Evolutionary conservation across 2,888 invertebrate genomes (phyloP), one percentile per base, ranked within the genome.

Genomic region (Omphaloscelis lunosa): DNA sequence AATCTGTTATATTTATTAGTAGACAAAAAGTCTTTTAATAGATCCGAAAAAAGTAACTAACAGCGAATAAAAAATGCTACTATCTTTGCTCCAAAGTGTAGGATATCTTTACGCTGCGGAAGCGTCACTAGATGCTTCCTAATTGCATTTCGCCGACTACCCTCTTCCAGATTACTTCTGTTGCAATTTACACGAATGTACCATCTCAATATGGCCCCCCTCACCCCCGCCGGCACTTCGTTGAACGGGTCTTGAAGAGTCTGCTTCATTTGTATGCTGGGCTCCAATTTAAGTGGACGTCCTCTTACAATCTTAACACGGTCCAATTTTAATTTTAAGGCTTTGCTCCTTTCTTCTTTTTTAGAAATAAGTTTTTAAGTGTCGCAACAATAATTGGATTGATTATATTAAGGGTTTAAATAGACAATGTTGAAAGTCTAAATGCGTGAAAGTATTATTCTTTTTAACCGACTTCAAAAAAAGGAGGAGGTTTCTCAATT

Each of bases 141-240:
- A 92, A 92, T 92, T 92, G 92, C 92, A 92, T 92, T 89, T 92
- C 82, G 85, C 85, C 83, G 89, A 88, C 90, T 89, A 88, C 90
- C 77, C 90, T 89, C 87, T 86, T 84, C 86, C 80, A 89, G 91
- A 92, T 91, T 91, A 91, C 90, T 91, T 91, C 90, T 90, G 90
- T 90, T 91, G 90, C 92, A 91, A 91, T 91, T 90, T 90, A 89
- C 88, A 89, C 91, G 86, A 91, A 81, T 75, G 73, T 66, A 75
- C 91, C 90, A 89, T 74, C 82, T 84, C 86, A 87, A 86, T 77
- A 72, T 88, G 91, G 91, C 77, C 87, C 75, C 82, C 77, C 80
- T 69, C 74, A 41, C 75, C 83, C 77, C 70, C 39, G 4, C n/a
- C 15, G 45, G 71, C 74, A 77, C 85, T 85, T 75, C 77, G 61